phyloP scores from a whole-genome alignment of 37 sponge, comb jelly and placozoan species.

The Halisarca cf. caerulea region DNA sequence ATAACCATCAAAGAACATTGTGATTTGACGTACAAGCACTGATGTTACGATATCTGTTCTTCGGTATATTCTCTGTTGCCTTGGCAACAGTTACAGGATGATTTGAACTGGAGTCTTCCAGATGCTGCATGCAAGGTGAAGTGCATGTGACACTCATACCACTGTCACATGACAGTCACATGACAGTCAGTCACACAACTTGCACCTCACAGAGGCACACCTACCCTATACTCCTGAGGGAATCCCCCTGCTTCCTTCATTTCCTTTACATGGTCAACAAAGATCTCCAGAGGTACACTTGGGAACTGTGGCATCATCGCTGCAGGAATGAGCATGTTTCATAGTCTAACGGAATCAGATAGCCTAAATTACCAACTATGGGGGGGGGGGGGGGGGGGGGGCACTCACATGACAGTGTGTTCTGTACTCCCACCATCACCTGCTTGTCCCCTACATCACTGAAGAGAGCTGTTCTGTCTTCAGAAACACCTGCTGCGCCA shows the following conservation, averaged over 20 bases:
- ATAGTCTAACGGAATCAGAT: not conserved
- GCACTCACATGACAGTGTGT: too few relatives aligned
- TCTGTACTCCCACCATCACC: too few relatives aligned
- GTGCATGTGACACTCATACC: not conserved
- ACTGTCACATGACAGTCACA: not conserved
- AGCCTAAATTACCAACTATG: too few relatives aligned
- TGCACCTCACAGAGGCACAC: not conserved
- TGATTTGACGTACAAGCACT: slow-evolving; percentile 7
- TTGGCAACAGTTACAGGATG: slow-evolving; percentile 4
- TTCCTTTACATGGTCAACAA: not conserved
- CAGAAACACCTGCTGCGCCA: too few relatives aligned
- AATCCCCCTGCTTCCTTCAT: not conserved
- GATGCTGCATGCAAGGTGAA: not conserved
- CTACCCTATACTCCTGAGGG: slow-evolving; percentile 1
- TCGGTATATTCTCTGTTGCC: not conserved
- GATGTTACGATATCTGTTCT: slow-evolving; percentile 29
- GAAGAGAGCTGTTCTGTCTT: too few relatives aligned
- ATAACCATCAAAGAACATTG: too few relatives aligned
- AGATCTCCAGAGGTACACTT: not conserved
- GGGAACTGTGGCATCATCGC: not conserved
- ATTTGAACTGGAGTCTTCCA: slow-evolving; percentile 1
- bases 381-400: too few relatives aligned
- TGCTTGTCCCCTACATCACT: too few relatives aligned
- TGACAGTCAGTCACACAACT: too few relatives aligned
- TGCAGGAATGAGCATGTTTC: not conserved